Percentiles rank a stretch among this genome's conserved stretches.
These are phyloP conservation scores for Drosophila nr. medialis DNA, from an alignment of 2,888 invertebrate species.

Conservation along the genomic window DNA sequence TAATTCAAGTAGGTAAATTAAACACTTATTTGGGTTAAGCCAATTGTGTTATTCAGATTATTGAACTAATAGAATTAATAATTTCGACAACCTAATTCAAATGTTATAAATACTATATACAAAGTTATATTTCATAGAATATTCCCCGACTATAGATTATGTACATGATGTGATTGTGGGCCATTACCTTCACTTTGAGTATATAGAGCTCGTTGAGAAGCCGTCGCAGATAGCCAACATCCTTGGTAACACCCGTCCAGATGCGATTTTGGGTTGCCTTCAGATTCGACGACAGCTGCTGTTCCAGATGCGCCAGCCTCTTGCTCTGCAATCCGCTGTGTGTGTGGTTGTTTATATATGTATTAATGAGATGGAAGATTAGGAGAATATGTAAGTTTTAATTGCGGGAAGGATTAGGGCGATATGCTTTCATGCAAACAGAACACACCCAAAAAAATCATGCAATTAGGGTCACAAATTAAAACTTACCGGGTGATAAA, in stretches of 20 bases:
- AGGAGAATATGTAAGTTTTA: conserved; percentile 15
- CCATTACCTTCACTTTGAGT: conserved; percentile 90
- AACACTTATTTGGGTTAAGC: not conserved
- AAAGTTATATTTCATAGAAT: not conserved
- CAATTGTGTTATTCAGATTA: not conserved
- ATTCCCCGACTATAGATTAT: conserved; percentile 3
- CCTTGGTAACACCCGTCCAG: conserved; percentile 90
- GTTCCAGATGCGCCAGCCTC: conserved; percentile 90
- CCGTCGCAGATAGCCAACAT: conserved; percentile 89
- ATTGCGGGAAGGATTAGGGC: conserved; percentile 13
- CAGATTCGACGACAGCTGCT: conserved; percentile 90
- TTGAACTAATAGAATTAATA: not conserved
- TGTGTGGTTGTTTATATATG: conserved; percentile 24
- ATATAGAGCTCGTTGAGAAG: conserved; percentile 93
- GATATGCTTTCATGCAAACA: conserved; percentile 44
- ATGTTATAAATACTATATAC: not conserved
- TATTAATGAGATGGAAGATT: conserved; percentile 15
- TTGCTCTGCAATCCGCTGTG: conserved; percentile 87
- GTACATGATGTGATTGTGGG: conserved; percentile 15
- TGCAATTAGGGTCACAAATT: conserved; percentile 15
- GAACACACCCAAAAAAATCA: conserved; percentile 26
- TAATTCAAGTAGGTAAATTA: not conserved
- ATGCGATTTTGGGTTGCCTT: conserved; percentile 92
- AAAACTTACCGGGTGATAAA: conserved; percentile 89
- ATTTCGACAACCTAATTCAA: not conserved